A percentile compares a stretch with the other conserved stretches of the same genome.
phyloP scores from a whole-genome alignment of 2,113 vertebrate genomes.

The Dicaeum eximium region DNA sequence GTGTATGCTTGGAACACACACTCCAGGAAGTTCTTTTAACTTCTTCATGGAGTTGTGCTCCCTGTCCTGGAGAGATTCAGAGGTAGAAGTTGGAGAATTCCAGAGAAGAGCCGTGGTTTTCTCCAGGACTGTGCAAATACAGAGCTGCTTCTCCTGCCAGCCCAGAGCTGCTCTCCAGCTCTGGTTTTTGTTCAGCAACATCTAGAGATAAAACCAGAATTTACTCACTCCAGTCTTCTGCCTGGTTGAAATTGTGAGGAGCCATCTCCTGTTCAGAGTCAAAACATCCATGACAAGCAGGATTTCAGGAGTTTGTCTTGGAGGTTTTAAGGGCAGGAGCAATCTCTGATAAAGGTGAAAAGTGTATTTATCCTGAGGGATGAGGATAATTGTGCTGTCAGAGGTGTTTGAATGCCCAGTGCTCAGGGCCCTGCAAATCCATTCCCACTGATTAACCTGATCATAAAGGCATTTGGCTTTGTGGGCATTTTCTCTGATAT shows the following conservation, averaged over 20 bases:
- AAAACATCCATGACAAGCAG: rapidly evolving
- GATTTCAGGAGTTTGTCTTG: not conserved
- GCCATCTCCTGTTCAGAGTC: not conserved
- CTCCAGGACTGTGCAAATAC: not conserved
- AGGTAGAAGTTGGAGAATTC: not conserved
- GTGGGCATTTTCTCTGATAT: not conserved
- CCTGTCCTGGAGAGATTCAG: not conserved
- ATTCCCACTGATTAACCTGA: not conserved
- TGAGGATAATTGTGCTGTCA: not conserved
- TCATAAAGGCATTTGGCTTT: not conserved
- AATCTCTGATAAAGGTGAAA: not conserved
- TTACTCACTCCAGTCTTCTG: not conserved
- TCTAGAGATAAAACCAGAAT: not conserved
- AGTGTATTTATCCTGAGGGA: not conserved
- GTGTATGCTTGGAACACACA: not conserved
- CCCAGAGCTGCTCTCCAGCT: not conserved
- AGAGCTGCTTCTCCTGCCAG: not conserved
- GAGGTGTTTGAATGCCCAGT: not conserved
- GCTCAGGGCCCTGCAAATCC: not conserved
- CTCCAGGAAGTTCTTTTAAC: not conserved
- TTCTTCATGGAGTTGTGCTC: not conserved
- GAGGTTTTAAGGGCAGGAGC: not conserved
- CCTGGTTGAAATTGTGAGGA: not conserved
- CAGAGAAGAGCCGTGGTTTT: not conserved
- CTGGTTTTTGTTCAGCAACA: not conserved